These are phyloP conservation scores for Lutraria rhynchaena DNA, from an alignment of 1,140 invertebrate species.

Conservation along the genomic window DNA sequence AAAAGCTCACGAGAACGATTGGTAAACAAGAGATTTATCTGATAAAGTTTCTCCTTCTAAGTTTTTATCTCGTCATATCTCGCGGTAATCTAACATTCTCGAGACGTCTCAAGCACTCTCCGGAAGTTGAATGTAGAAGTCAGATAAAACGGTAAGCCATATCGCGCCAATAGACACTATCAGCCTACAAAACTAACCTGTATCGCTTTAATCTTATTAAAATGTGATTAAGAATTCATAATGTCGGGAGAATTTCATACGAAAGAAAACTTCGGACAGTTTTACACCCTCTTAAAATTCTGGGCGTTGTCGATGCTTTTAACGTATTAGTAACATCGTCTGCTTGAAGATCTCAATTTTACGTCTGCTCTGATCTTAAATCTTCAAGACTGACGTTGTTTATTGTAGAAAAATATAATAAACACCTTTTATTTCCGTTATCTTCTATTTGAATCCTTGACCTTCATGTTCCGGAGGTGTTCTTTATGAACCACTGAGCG, in stretches of 20 bases:
- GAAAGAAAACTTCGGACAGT: not conserved
- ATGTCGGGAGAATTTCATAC: not conserved
- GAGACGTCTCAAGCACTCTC: conserved; percentile 21
- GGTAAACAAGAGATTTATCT: too few relatives aligned
- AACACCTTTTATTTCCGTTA: too few relatives aligned
- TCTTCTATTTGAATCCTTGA: too few relatives aligned
- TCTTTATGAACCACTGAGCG: too few relatives aligned
- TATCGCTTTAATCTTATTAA: conserved; percentile 21
- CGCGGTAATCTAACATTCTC: conserved; percentile 24
- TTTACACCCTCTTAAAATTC: too few relatives aligned
- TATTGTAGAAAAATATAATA: too few relatives aligned
- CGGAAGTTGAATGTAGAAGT: conserved; percentile 33
- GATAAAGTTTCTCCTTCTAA: not conserved
- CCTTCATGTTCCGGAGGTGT: too few relatives aligned
- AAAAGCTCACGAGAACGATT: too few relatives aligned
- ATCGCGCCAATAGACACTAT: conserved; percentile 19
- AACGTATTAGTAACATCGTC: too few relatives aligned
- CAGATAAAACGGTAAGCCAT: conserved; percentile 23
- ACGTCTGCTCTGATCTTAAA: too few relatives aligned
- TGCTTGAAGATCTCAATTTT: too few relatives aligned
- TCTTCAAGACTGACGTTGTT: too few relatives aligned
- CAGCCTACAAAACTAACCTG: not conserved
- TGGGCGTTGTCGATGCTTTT: conserved; percentile 1
- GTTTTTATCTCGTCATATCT: not conserved
- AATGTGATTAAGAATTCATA: not conserved